Evolutionary conservation across 2,797 vertebrate genomes (phyloP).

Genomic region (Pampus argenteus): DNA sequence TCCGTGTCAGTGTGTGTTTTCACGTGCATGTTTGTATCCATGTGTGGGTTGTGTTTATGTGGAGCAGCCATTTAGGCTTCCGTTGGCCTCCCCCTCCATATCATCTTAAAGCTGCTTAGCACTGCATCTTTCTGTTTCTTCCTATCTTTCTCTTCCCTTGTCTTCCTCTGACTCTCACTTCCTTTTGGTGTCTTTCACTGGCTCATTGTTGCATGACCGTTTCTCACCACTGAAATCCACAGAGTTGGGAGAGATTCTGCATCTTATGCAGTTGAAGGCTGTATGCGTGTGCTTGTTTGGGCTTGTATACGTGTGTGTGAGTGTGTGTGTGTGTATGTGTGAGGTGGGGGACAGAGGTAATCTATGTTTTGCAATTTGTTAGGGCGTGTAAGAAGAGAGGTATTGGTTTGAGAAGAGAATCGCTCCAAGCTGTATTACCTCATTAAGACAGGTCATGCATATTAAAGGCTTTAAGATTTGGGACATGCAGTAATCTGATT

Average conservation of each 20-base stretch:
- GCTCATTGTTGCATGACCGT: conserved; percentile 48
- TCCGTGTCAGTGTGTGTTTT: conserved; percentile 40
- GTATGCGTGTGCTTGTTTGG: conserved; percentile 9
- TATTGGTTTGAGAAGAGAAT: conserved; percentile 39
- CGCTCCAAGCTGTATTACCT: conserved; percentile 32
- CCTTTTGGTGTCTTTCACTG: conserved; percentile 32
- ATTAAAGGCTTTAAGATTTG: conserved; percentile 56
- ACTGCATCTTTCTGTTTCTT: conserved; percentile 15
- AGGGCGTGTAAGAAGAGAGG: conserved; percentile 17
- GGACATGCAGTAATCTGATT: conserved; percentile 50
- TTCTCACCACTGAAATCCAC: conserved; percentile 31
- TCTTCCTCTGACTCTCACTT: conserved; percentile 19
- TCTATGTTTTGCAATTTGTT: conserved; percentile 42
- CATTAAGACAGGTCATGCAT: conserved; percentile 52
- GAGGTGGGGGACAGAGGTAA: conserved; percentile 10
- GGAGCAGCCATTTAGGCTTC: conserved; percentile 54
- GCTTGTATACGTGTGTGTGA: background rate
- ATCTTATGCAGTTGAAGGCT: conserved; percentile 23
- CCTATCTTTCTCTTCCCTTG: background rate
- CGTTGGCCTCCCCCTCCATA: conserved; percentile 36
- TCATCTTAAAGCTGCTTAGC: conserved; percentile 67
- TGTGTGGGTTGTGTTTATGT: conserved; percentile 48
- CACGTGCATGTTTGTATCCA: conserved; percentile 11
- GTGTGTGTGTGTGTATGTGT: background rate
- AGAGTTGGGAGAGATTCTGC: conserved; percentile 27